Evolutionary conservation across 2,797 vertebrate genomes (phyloP).

Genomic region (Lacerta agilis): DNA sequence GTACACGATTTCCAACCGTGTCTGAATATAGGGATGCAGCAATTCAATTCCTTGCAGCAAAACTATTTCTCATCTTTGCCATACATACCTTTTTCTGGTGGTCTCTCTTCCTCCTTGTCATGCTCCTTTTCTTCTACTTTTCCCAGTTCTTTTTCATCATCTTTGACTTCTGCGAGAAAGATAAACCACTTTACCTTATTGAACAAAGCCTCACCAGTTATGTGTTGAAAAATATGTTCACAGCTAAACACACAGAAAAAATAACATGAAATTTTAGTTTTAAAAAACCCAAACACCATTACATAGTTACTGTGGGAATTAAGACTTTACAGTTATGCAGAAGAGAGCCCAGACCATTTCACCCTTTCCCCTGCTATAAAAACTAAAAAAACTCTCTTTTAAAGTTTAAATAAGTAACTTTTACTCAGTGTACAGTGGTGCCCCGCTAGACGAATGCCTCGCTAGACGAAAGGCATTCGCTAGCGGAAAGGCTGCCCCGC

Average conservation of each 20-base stretch:
- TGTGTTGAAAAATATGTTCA: not conserved
- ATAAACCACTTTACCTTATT: not conserved
- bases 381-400: too few species aligned
- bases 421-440: too few species aligned
- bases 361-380: too few species aligned
- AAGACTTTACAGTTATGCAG: too few species aligned
- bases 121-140: conserved; percentile 44
- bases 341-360: too few species aligned
- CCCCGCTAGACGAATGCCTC: too few species aligned
- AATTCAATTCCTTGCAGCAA: not conserved
- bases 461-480: too few species aligned
- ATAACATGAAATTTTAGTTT: not conserved
- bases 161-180: conserved; percentile 53
- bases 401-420: too few species aligned
- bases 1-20: not conserved
- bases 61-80: not conserved
- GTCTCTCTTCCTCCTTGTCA: conserved; percentile 55
- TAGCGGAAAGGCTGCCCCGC: too few species aligned
- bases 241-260: not conserved
- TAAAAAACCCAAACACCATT: not conserved
- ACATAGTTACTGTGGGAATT: too few species aligned
- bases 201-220: not conserved
- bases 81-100: conserved; percentile 63
- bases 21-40: not conserved
- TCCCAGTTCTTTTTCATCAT: conserved; percentile 23